Evolutionary conservation across 2,113 vertebrate species (phyloP).

Genomic region (Lontra canadensis): DNA sequence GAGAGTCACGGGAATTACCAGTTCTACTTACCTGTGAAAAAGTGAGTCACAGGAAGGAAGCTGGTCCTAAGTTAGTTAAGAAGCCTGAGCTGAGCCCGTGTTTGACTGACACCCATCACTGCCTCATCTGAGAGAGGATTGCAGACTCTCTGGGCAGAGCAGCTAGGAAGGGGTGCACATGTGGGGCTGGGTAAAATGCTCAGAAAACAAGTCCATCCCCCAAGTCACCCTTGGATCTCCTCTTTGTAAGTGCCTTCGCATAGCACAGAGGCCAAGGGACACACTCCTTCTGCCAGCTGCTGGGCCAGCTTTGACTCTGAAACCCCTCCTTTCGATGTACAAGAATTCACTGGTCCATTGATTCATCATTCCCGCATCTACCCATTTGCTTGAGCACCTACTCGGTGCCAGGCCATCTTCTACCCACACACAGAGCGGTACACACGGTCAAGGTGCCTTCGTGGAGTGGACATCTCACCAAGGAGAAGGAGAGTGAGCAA

Average conservation of each 20-base stretch:
- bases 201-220: background rate
- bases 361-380: background rate
- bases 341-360: background rate
- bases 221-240: background rate
- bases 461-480: background rate
- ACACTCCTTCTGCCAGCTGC: background rate
- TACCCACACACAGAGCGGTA: background rate
- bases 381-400: background rate
- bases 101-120: background rate
- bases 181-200: background rate
- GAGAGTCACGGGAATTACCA: background rate
- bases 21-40: background rate
- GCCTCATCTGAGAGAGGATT: background rate
- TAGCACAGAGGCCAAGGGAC: background rate
- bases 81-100: background rate
- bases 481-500: background rate
- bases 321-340: background rate
- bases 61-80: background rate
- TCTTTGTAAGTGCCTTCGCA: background rate
- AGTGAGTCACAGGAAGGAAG: background rate
- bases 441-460: accelerated
- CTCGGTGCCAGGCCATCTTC: background rate
- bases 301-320: background rate
- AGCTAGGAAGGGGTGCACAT: accelerated
- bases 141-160: background rate